A percentile compares a stretch with the other conserved stretches of the same genome.
Evolutionary conservation across 2,888 invertebrate genomes (phyloP).

Genomic region (Dichetophora obliterata): DNA sequence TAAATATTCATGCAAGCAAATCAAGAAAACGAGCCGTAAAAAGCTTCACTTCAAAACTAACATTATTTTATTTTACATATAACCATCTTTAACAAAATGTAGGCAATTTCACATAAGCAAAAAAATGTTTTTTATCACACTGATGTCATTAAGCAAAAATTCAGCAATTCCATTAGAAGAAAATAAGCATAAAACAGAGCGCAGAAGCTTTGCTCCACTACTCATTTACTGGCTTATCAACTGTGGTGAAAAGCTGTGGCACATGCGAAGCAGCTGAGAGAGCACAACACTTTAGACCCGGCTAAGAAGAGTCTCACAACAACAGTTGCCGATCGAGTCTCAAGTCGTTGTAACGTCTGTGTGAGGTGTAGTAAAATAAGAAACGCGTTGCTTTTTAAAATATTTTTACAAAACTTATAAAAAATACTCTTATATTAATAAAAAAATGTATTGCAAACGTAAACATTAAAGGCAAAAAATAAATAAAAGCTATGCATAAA

Average conservation of each 20-base stretch:
- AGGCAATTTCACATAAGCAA: no score
- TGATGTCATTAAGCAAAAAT: not conserved
- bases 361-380: not conserved
- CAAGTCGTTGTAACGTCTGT: conserved; percentile 49
- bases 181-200: not conserved
- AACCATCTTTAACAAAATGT: no score
- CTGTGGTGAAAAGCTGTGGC: conserved; percentile 4
- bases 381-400: not conserved
- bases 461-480: conserved; percentile 7
- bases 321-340: conserved; percentile 58
- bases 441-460: not conserved
- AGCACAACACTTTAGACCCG: conserved; percentile 41
- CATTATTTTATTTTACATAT: no score
- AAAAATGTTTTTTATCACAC: not conserved
- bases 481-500: not conserved
- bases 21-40: no score
- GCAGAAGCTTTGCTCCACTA: not conserved
- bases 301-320: conserved; percentile 33
- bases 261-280: not conserved
- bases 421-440: not conserved
- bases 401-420: not conserved
- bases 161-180: not conserved
- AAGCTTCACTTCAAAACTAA: no score
- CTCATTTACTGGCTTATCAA: not conserved
- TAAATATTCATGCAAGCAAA: no score